Evolutionary conservation across 2,797 vertebrate species (phyloP).

Genomic region (Arremon brunneinucha): DNA sequence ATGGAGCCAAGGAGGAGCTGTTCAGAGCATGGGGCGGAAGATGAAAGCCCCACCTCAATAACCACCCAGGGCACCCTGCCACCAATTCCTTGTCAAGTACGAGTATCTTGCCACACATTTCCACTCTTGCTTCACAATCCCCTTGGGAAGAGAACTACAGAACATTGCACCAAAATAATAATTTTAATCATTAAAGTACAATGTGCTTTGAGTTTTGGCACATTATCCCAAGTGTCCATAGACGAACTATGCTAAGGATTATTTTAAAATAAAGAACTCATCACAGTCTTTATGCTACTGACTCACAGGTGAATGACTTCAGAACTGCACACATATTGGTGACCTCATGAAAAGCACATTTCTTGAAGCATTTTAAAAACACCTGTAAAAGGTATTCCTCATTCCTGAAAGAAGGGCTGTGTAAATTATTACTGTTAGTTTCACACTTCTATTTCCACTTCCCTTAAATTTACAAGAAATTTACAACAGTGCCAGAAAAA

Average conservation of each 20-base stretch:
- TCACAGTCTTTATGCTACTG: neutral
- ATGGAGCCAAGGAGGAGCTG: neutral
- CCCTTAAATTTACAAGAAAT: neutral
- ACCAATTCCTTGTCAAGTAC: neutral
- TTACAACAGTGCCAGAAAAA: neutral
- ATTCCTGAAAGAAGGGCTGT: neutral
- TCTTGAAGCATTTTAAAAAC: neutral
- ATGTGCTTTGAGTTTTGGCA: neutral
- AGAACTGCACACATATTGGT: neutral
- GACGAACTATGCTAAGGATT: neutral
- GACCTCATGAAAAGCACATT: neutral
- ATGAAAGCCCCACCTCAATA: neutral
- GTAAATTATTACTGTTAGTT: neutral
- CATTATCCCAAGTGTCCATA: neutral
- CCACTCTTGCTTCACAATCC: rapidly evolving
- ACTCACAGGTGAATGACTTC: neutral
- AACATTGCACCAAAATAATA: neutral
- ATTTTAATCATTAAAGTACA: neutral
- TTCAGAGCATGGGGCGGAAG: neutral
- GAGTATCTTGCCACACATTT: neutral
- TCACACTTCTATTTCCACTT: neutral
- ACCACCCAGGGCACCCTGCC: rapidly evolving
- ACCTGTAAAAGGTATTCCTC: neutral
- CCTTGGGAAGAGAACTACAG: neutral
- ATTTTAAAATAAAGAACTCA: neutral